phyloP scores from a whole-genome alignment of 2,888 invertebrate genomes.

The Blomia tropicalis region DNA sequence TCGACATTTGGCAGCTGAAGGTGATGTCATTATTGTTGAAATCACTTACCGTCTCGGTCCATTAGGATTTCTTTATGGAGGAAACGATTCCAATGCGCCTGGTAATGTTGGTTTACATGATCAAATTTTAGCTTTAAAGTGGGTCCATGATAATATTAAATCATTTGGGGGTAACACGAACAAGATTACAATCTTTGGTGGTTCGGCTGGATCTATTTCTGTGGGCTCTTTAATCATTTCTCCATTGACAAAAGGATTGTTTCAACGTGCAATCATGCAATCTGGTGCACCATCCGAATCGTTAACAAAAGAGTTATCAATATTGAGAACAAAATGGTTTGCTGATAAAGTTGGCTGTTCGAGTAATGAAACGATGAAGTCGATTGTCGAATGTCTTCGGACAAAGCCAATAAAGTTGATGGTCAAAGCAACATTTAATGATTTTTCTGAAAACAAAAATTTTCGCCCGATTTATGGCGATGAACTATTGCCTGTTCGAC shows the following conservation, averaged over 20 bases:
- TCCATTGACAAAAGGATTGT: not conserved
- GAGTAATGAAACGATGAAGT: not conserved
- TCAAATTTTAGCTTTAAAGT: conserved; percentile 32
- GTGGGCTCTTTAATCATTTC: not conserved
- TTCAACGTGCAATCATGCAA: not conserved
- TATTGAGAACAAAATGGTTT: not conserved
- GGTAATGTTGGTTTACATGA: conserved; percentile 34
- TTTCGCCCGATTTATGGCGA: not conserved
- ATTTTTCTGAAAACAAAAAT: not conserved
- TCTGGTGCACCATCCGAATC: not conserved
- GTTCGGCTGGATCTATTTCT: conserved; percentile 29
- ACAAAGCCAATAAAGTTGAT: not conserved
- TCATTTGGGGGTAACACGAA: conserved; percentile 32
- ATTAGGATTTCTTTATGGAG: conserved; percentile 35
- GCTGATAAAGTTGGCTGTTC: not conserved
- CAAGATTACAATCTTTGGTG: conserved; percentile 33
- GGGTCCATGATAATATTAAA: conserved; percentile 32
- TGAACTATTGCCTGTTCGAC: not conserved
- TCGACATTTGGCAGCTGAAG: not conserved
- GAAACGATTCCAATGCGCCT: conserved; percentile 27
- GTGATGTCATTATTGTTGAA: conserved; percentile 9
- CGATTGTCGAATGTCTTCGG: not conserved
- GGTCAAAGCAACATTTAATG: not conserved
- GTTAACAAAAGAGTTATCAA: not conserved
- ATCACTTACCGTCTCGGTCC: conserved; percentile 35